Evolutionary conservation across 2,797 vertebrate species (phyloP).

Genomic region (Thalassophryne amazonica): DNA sequence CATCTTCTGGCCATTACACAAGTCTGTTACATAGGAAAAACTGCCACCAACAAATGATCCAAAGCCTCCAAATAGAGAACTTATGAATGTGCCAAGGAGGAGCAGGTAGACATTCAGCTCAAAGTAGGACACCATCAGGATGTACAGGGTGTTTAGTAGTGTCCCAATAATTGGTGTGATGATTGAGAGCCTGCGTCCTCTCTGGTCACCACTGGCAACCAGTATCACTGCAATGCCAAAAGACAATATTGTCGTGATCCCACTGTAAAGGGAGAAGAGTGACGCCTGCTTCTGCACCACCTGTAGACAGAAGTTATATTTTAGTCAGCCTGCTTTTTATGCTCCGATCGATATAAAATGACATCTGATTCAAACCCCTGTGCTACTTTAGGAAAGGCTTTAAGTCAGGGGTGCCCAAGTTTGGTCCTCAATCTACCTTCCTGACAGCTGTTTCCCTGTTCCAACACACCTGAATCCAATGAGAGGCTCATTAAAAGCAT

Average conservation of each 20-base stretch:
- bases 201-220: constrained; percentile 87
- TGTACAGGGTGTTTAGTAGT: constrained; percentile 69
- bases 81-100: constrained; percentile 73
- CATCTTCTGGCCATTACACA: constrained; percentile 79
- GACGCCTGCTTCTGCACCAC: constrained; percentile 88
- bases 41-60: constrained; percentile 89
- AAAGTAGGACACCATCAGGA: constrained; percentile 81
- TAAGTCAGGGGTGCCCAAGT: too few species aligned
- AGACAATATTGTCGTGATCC: constrained; percentile 84
- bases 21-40: constrained; percentile 89
- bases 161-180: constrained; percentile 83
- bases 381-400: too few species aligned
- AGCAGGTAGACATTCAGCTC: constrained; percentile 84
- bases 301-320: too few species aligned
- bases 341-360: too few species aligned
- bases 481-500: too few species aligned
- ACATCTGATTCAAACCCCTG: too few species aligned
- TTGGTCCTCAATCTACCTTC: too few species aligned
- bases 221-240: constrained; percentile 86
- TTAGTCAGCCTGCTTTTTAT: too few species aligned
- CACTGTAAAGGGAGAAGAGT: constrained; percentile 84
- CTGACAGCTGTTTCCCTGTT: too few species aligned
- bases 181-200: constrained; percentile 88
- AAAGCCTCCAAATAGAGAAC: constrained; percentile 85
- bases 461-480: too few species aligned